phyloP scores from a whole-genome alignment of 2,113 vertebrate genomes.

The Zapornia atra region DNA sequence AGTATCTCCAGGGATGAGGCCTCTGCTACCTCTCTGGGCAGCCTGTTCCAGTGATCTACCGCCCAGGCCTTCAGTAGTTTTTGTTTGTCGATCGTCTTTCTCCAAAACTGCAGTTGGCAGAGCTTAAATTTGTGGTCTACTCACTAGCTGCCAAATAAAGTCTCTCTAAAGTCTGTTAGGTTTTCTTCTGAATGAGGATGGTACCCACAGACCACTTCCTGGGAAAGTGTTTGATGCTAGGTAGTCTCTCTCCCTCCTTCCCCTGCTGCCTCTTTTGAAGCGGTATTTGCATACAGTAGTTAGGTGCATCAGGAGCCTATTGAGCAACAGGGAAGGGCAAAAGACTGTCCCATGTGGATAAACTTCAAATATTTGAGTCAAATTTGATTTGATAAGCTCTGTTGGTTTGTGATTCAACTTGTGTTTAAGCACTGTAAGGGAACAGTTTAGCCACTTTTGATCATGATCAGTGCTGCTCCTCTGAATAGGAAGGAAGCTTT shows the following conservation, averaged over 20 bases:
- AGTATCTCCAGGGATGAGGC: no score
- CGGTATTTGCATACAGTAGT: not conserved
- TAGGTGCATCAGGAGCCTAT: not conserved
- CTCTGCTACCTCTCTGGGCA: no score
- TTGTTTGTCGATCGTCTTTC: not conserved
- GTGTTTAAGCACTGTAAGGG: not conserved
- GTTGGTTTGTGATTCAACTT: not conserved
- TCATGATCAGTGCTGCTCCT: constrained; percentile 49
- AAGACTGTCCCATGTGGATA: not conserved
- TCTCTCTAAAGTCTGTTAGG: not conserved
- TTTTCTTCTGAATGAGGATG: not conserved
- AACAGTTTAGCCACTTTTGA: constrained; percentile 4
- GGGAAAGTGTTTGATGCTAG: not conserved
- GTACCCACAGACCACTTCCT: not conserved
- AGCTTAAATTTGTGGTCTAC: not conserved
- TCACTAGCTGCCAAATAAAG: not conserved
- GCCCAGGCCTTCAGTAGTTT: not conserved
- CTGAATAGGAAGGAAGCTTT: constrained; percentile 56
- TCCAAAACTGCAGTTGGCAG: not conserved
- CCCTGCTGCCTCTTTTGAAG: fast-evolving
- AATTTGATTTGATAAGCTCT: not conserved
- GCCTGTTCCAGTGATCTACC: no score
- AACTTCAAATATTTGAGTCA: not conserved
- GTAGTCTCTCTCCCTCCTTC: fast-evolving
- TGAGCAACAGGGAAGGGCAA: not conserved